Evolutionary conservation across 2,113 vertebrate species (phyloP), one percentile per base, ranked within the genome.

Genomic region (Pseudorasbora parva): DNA sequence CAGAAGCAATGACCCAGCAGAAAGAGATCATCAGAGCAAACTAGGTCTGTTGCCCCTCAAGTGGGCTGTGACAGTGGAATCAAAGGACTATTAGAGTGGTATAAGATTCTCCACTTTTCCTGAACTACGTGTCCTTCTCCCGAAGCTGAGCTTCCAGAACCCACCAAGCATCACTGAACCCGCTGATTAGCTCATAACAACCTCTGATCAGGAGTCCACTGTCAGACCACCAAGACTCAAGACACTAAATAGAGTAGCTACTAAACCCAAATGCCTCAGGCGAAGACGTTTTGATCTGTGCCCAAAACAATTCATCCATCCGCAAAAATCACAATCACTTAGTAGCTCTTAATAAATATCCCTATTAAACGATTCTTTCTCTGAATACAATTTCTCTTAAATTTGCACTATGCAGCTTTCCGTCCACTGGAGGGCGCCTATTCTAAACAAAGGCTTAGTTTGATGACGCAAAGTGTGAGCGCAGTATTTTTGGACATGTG

Each of bases 41-140:
- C 79, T 68, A 69, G 79, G 79, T 81, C 79, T 81, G 79, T 69
- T 81, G 79, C 47, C 79, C 79, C 64, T 81, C 79, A 81, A 81
- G 79, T 81, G 64, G 79, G 62, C 64, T 69, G 79, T 81, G 79
- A 81, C 79, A 71, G 79, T 69, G 30, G 47, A 81, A 81, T 71
- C 62, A 81, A 81, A 81, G 30, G 49, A 69, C 79, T 68, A 81
- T 81, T 69, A 81, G 64, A 56, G 30, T 81, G 30, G 62, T 81
- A 68, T 54, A 69, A 69, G 79, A 69, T 81, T 68, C 62, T 81
- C 79, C 64, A 56, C 78, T 66, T 60, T 80, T 19, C 23, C 43
- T 81, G 79, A 81, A 81, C 79, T 41, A 33, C 9, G 30, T 56
- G 78, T 81, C 23, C 25, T 51, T 54, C 62, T 81, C 45, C 43